A percentile compares a stretch with the other conserved stretches of the same genome.
Conservation (phyloP, 1,140 invertebrate species). For the Bombus vancouverensis region DNA sequence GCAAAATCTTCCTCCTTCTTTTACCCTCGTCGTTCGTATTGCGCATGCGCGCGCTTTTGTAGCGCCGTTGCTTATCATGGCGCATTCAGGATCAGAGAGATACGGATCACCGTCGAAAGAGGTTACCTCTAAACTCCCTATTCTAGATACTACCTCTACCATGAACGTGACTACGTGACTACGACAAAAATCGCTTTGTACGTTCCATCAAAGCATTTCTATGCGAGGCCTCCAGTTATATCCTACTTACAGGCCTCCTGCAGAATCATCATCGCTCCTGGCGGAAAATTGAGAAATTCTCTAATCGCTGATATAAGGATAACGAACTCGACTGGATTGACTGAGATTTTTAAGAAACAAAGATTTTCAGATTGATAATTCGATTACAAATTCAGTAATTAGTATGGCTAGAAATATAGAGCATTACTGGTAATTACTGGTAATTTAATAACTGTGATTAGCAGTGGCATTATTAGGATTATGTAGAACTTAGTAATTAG, state of each 20-base stretch:
- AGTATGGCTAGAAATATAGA: no score
- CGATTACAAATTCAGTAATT: not conserved
- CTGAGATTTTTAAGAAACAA: no score
- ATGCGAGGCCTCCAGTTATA: not conserved
- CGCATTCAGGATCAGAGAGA: slow-evolving; percentile 34
- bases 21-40: slow-evolving; percentile 16
- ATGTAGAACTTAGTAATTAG: not conserved
- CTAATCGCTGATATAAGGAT: not conserved
- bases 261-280: not conserved
- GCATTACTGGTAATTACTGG: not conserved
- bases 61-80: slow-evolving; percentile 10
- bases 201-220: not conserved
- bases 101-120: not conserved
- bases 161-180: no score
- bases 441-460: not conserved
- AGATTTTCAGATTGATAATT: not conserved
- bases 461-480: not conserved
- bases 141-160: not conserved
- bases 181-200: not conserved
- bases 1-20: slow-evolving; percentile 56
- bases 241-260: no score
- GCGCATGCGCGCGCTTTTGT: slow-evolving; percentile 36
- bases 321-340: not conserved
- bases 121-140: not conserved
- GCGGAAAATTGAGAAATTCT: not conserved